Conservation (phyloP, 2,113 vertebrate genomes). For the Struthio camelus region DNA sequence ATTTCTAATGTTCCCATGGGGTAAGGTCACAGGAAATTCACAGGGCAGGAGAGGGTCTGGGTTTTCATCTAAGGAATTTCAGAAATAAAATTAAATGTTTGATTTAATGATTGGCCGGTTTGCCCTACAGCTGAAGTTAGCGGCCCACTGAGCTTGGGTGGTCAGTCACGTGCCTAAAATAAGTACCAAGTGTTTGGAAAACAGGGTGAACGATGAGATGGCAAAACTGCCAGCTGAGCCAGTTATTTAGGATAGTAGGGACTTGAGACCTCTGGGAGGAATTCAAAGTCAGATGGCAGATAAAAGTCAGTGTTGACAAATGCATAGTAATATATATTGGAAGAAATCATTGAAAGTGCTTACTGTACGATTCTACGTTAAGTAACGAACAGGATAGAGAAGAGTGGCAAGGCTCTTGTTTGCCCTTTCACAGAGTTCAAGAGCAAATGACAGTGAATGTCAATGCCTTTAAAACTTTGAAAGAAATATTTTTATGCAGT, state of each 20-base stretch:
- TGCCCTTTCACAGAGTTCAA: neutral
- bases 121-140: neutral
- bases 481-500: neutral
- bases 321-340: neutral
- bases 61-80: neutral
- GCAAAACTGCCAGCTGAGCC: neutral
- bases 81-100: neutral
- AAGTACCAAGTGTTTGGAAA: neutral
- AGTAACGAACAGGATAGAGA: neutral
- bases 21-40: neutral
- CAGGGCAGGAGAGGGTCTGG: neutral
- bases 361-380: neutral
- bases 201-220: neutral
- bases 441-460: neutral
- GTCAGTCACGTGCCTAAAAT: neutral
- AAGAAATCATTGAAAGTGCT: neutral
- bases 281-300: neutral
- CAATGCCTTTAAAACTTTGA: neutral
- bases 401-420: accelerated
- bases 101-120: neutral
- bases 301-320: neutral
- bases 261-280: neutral
- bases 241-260: neutral
- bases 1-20: neutral
- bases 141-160: neutral